Evolutionary conservation across 2,888 invertebrate genomes (phyloP), one percentile per base, ranked within the genome.

Genomic region (Melipona beecheii): DNA sequence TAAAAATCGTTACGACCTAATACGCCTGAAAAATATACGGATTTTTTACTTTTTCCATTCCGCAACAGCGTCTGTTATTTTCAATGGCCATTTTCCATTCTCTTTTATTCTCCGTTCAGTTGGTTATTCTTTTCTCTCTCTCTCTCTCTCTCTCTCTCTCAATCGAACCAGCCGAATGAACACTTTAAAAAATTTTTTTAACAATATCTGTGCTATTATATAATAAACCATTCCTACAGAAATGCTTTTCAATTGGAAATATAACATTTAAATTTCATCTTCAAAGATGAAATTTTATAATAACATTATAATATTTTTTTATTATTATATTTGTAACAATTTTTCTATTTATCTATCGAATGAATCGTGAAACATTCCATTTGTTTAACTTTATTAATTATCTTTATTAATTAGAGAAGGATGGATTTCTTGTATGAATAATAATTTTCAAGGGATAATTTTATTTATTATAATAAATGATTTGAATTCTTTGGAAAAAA

Each of bases 1-100:
- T 43, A 74, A 70, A 75, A 87, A 76, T 85, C 75, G 79, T 84
- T 76, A 85, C 60, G 73, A 72, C 62, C 72, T 74, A 85, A 85
- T 75, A 85, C 83, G 77, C 65, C 52, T 60, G 24, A 79, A 87
- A 84, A 68, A 84, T 75, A 66, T 70, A 73, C 68, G 64, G 62
- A 71, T 58, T 24, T 70, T n/a, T 77, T 60, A 4, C 31, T 52
- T 72, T 60, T 31, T n/a, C 4, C 11, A 9, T 15, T 43, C 43
- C 31, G 13, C 43, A 56, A 49, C 15, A 66, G 58, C 49, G 60
- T 54, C n/a, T n/a, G 27, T 31, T 70, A 54, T 65, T 77, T 54
- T 27, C 31, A 49, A 31, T 49, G 15, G 49, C 52, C 52, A 24
- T 50, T 31, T 68, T 72, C 58, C 17, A 54, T 58, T 65, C 50